These are phyloP conservation scores for Gallinago jamesoni DNA, from an alignment of 2,113 vertebrate species.

Conservation along the genomic window DNA sequence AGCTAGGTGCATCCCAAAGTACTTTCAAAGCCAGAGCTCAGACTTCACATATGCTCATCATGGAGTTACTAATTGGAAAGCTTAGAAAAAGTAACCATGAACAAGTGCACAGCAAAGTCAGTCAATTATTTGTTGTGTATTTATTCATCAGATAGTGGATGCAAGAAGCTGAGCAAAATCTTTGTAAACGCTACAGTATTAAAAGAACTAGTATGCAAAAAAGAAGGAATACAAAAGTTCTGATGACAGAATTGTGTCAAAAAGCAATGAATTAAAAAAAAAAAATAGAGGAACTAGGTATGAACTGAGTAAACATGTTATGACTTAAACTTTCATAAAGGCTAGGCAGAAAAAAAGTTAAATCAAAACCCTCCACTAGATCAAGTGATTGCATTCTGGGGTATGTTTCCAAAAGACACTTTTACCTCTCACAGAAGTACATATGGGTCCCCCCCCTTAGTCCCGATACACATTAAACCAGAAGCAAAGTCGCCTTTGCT, in stretches of 20 bases:
- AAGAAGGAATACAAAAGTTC: neutral
- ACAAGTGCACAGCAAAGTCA: neutral
- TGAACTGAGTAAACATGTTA: neutral
- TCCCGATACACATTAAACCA: neutral
- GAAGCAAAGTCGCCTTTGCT: neutral
- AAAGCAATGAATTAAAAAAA: neutral
- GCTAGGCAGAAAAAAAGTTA: neutral
- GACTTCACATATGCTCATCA: neutral
- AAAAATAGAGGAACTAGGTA: neutral
- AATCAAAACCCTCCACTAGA: neutral
- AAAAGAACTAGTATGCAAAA: neutral
- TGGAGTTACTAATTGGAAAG: neutral
- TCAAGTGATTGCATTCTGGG: neutral
- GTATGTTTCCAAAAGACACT: neutral
- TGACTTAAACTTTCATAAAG: neutral
- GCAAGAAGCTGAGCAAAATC: neutral
- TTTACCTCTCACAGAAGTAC: neutral
- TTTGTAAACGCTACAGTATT: neutral
- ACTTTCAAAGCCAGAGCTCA: neutral
- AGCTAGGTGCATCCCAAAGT: neutral
- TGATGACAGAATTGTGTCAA: neutral
- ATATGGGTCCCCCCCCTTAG: accelerated
- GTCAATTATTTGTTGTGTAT: neutral
- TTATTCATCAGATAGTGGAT: neutral
- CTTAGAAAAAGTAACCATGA: neutral